Evolutionary conservation across 2,888 invertebrate genomes (phyloP).

Genomic region (Torymus aiolomorphi): DNA sequence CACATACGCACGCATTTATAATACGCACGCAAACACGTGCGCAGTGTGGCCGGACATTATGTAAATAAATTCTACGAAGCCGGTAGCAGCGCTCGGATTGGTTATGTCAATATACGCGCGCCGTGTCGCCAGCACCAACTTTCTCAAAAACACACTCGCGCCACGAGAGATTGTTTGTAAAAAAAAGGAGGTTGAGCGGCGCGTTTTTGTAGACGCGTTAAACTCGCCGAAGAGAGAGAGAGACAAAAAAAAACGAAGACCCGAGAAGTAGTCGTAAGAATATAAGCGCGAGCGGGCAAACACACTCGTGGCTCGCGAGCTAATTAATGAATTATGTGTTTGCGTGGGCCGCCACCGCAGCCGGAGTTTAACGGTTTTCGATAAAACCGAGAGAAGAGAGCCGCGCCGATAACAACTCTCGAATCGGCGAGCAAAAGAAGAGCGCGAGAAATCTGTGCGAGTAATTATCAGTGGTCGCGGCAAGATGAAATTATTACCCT

Average conservation of each 20-base stretch:
- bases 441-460: too few relatives aligned
- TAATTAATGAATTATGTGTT: constrained; percentile 24
- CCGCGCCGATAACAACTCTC: background rate
- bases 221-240: too few relatives aligned
- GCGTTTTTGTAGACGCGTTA: background rate
- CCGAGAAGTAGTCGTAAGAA: too few relatives aligned
- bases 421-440: too few relatives aligned
- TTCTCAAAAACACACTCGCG: constrained; percentile 6
- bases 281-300: too few relatives aligned
- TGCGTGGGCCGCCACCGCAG: background rate
- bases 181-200: background rate
- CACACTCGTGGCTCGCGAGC: background rate
- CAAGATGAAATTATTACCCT: background rate
- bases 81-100: background rate
- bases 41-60: constrained; percentile 1
- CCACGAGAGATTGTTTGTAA: too few relatives aligned
- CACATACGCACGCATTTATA: too few relatives aligned
- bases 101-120: background rate
- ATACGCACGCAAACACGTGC: background rate
- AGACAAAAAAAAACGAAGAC: too few relatives aligned
- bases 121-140: constrained; percentile 7
- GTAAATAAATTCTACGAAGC: constrained; percentile 36
- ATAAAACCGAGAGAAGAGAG: constrained; percentile 20
- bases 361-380: constrained; percentile 28
- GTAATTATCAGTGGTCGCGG: too few relatives aligned